phyloP scores from a whole-genome alignment of 2,113 vertebrate species.

The Phalacrocorax carbo region DNA sequence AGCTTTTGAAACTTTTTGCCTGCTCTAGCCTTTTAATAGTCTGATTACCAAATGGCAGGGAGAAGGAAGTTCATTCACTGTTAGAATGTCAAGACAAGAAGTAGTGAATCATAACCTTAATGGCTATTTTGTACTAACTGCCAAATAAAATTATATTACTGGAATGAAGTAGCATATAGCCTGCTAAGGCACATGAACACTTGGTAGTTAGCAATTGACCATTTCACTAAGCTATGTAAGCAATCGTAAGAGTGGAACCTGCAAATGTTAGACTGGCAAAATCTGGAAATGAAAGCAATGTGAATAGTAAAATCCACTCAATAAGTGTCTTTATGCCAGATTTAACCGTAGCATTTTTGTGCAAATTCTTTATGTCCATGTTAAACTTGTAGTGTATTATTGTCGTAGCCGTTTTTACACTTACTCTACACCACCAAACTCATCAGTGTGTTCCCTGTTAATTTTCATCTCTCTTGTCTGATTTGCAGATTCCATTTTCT shows the following conservation, averaged over 20 bases:
- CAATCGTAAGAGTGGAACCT: rapidly evolving
- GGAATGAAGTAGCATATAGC: background rate
- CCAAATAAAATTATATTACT: background rate
- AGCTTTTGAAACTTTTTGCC: background rate
- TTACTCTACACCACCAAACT: background rate
- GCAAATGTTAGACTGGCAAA: background rate
- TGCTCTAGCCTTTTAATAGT: background rate
- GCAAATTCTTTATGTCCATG: background rate
- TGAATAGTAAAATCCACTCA: background rate
- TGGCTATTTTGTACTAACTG: background rate
- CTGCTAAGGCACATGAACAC: background rate
- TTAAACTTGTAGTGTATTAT: background rate
- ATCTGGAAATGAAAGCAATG: background rate
- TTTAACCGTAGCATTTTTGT: background rate
- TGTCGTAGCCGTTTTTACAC: background rate
- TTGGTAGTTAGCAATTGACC: background rate
- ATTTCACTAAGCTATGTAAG: background rate
- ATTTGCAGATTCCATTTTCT: background rate
- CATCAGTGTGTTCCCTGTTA: background rate
- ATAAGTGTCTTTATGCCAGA: background rate
- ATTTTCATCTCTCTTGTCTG: background rate
- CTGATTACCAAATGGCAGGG: background rate
- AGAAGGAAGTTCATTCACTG: background rate
- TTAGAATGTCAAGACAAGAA: background rate
- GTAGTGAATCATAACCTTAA: background rate